Base-by-base conservation (phyloP, 1,140 invertebrate genomes). In the Riptortus pedestris region DNA sequence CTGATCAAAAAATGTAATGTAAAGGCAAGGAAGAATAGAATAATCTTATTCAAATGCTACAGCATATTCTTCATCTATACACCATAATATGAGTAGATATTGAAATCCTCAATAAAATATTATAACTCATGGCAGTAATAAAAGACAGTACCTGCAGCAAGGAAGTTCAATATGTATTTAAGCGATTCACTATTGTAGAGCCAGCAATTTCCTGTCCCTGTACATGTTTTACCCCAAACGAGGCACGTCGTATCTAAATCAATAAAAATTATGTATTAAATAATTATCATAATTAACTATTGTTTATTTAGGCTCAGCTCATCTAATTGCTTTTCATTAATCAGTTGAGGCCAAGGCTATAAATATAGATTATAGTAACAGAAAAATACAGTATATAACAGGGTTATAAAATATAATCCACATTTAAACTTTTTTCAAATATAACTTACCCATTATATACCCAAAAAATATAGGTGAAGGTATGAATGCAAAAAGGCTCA, bases 401-500 rank as follows among this genome's bases (percentile, higher is more conserved):
- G 14, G 14, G 14, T 7, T 38, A 38, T 5, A 38, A 38, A 38
- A 48, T 11, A 48, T 4, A 16, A 48, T 11, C 9, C 18, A 48
- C 9, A 16, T 11, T 11, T 11, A 55, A 55, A 24, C 2, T 26
- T 9, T 24, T 27, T 27, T 27, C 16, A 5, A 9, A 2, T 9
- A n/a, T n/a, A n/a, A n/a, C n/a, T 76, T 77, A 83, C 85, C 85
- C 68, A 87, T 77, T 60, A 87, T 81, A 68, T 79, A 81, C 64
- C 85, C 85, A 70, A 86, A 87, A 43, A 87, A 75, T 65, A 87
- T 87, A 14, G 85, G 85, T 43, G 83, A 83, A 0, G 85, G 85
- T 69, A 86, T 84, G 60, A 86, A 84, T 22, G 83, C 82, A 60
- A 84, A 82, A 59, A 86, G 74, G 33, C 83, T 84, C 77, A 84